Base-by-base conservation (phyloP, 2,888 invertebrate genomes). In the Tortricodes alternella region DNA sequence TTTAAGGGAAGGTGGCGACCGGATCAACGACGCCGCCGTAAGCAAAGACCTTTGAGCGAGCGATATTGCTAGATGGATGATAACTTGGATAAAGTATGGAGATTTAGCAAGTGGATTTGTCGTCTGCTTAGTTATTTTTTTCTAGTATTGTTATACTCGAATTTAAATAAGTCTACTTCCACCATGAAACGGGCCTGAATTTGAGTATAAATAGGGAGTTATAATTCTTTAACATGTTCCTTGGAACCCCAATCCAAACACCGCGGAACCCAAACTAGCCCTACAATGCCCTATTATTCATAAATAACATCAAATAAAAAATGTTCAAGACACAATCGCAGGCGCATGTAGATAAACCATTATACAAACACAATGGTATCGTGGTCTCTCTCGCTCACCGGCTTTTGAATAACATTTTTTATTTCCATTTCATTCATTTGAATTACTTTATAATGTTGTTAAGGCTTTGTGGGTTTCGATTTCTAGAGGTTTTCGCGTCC, bases 281-380 rank as follows among this genome's bases (percentile, higher is more conserved):
- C 49, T 37, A 56, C 43, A 57, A 56, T 50, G 43, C 56, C 44
- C 49, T 50, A 58, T 86, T 83, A 86, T 87, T 89, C 86, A 89
- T 89, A 88, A 56, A 88, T 88, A 86, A 85, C 81, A 80, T 76
- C 73, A 73, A 73, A 83, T 78, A 77, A 75, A 80, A 76, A 69
- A 78, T 80, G 78, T 68, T 71, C 76, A 69, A 71, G 77, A 78
- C 82, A 85, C 85, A 87, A 84, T 87, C 81, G 80, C 76, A 76
- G 76, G 76, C 76, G 82, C 82, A 80, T 85, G 85, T 82, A 84
- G 84, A 85, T 84, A 86, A 74, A 81, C 82, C 71, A 85, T 88
- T 88, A 85, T 89, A 77, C 76, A 74, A 74, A 82, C 74, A 89
- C 89, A 89, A 89, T 86, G 80, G 76, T 75, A 67, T 67, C 62